Base-by-base conservation (phyloP, 1,140 invertebrate species). In the Planococcus citri region DNA sequence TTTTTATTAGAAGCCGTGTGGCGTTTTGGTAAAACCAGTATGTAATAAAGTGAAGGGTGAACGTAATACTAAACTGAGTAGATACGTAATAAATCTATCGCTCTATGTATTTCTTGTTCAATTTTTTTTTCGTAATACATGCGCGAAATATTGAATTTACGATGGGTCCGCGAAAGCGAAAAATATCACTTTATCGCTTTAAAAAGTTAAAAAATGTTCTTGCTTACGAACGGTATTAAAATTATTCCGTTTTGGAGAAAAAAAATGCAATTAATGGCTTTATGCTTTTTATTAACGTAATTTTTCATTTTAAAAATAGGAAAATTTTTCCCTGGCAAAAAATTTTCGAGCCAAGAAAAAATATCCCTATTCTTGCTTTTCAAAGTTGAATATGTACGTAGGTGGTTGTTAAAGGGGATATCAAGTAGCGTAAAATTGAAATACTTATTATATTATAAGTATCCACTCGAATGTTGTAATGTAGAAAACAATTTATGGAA, bases 1-100 rank as follows among this genome's bases (percentile, higher is more conserved):
- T 51, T 51, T 51, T 51, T 51, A 51, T 51, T 51, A 51, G 41
- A 51, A 51, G n/a, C 41, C 41, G 41, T 51, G 41, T 20, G 41
- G 41, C 17, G 41, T 51, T 51, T 51, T 20, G 41, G 41, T n/a
- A 51, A 51, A 51, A 51, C 41, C 41, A 51, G 41, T 51, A n/a
- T 17, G 41, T 51, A 51, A 51, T 51, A 51, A 51, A 9, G 41
- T 20, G n/a, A 3, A 51, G 41, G 41, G 41, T 51, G 41, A 51
- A 51, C 41, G 41, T 51, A 51, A 51, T 20, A 51, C 12, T 17
- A 17, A 51, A 51, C 41, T 51, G n/a, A 51, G 41, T 14, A 20
- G 41, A 51, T 51, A n/a, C 41, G 41, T 51, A 51, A 51, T 51
- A 51, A 51, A 51, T 51, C 41, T 51, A 51, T 51, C 12, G 41